Conservation (phyloP, 2,797 vertebrate genomes). For the Spinibarbus caldwelli region DNA sequence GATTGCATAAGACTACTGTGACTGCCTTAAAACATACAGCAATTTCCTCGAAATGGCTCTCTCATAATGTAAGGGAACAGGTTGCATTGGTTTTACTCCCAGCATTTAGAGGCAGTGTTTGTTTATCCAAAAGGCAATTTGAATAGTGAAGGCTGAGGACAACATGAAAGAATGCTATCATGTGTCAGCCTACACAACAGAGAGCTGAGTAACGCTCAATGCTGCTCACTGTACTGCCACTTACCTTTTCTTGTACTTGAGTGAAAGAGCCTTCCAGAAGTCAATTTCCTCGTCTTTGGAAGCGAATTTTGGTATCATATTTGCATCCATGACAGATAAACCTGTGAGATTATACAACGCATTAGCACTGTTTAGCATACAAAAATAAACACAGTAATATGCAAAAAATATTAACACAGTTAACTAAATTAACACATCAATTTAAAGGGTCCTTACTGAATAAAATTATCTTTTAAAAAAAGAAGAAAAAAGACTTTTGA, state of each 20-base stretch:
- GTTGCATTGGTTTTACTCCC: conserved; percentile 19
- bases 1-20: conserved; percentile 31
- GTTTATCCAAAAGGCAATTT: conserved; percentile 33
- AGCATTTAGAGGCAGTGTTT: neutral
- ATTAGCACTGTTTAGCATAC: neutral
- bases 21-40: neutral
- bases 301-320: conserved; percentile 93
- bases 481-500: neutral
- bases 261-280: conserved; percentile 93
- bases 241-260: conserved; percentile 95
- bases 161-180: conserved; percentile 49
- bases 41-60: neutral
- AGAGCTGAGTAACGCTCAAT: conserved; percentile 11
- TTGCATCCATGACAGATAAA: conserved; percentile 91
- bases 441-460: neutral
- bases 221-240: conserved; percentile 40
- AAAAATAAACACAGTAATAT: neutral
- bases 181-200: conserved; percentile 32
- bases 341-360: conserved; percentile 25
- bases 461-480: neutral
- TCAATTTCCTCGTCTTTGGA: conserved; percentile 94
- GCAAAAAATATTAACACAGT: neutral
- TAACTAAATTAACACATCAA: too few relatives aligned
- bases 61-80: neutral
- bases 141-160: conserved; percentile 26